Percentiles rank a stretch among this genome's conserved stretches.
Evolutionary conservation across 1,140 invertebrate genomes (phyloP).

Genomic region (Delia radicum): DNA sequence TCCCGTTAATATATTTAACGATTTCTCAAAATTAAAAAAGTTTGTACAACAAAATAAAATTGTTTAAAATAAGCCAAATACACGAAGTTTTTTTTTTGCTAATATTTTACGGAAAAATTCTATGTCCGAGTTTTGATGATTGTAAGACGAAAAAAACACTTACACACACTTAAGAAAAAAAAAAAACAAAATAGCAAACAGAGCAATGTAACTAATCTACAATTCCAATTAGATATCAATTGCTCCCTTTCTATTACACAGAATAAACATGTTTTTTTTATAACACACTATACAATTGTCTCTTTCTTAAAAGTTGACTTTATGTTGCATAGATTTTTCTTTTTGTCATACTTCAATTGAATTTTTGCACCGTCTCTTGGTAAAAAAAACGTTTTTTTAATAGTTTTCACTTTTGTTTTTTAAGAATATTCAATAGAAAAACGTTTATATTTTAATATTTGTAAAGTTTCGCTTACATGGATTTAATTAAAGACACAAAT

Average conservation of each 20-base stretch:
- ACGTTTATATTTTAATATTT: background rate
- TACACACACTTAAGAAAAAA: constrained; percentile 7
- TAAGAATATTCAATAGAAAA: background rate
- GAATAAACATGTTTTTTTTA: background rate
- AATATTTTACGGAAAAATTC: background rate
- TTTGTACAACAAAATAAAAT: too few relatives aligned
- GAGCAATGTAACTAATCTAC: background rate
- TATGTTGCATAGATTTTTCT: background rate
- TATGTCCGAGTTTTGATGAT: background rate
- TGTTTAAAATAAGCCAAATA: too few relatives aligned
- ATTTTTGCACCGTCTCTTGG: background rate
- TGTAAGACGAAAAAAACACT: constrained; percentile 7
- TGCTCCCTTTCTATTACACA: background rate
- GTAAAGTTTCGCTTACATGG: background rate
- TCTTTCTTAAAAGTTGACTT: background rate
- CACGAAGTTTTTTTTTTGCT: background rate
- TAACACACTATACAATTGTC: background rate
- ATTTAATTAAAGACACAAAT: background rate
- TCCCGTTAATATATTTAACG: background rate
- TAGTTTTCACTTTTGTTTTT: background rate
- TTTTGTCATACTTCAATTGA: background rate
- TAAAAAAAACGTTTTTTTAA: background rate
- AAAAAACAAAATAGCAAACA: constrained; percentile 8
- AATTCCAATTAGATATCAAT: background rate
- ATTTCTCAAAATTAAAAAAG: background rate